Percentiles rank a stretch among this genome's conserved stretches.
These are phyloP conservation scores for Trachelus troglodyta DNA, from an alignment of 2,888 invertebrate genomes.

Conservation along the genomic window DNA sequence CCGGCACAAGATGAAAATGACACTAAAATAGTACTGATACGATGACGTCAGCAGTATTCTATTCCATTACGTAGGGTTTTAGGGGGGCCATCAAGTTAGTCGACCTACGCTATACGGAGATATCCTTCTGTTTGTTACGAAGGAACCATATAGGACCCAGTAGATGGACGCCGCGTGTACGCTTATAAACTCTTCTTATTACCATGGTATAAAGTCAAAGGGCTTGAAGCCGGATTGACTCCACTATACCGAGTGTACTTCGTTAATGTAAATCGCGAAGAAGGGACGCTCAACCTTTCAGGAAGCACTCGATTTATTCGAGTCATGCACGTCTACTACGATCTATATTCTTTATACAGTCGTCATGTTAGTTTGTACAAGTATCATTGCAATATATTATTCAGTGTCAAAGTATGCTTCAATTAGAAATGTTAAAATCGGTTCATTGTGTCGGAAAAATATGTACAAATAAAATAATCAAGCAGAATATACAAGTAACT, in stretches of 20 bases:
- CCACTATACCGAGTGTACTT: background rate
- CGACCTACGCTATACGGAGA: background rate
- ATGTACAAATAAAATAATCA: too few relatives aligned
- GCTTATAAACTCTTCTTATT: slow-evolving; percentile 5
- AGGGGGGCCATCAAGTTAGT: background rate
- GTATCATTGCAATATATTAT: background rate
- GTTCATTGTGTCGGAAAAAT: too few relatives aligned
- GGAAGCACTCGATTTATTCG: background rate
- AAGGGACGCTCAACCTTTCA: background rate
- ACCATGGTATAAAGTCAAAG: slow-evolving; percentile 5
- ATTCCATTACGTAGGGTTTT: background rate
- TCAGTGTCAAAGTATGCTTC: background rate
- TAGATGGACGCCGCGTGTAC: background rate
- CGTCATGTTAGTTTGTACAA: background rate
- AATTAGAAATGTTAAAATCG: background rate
- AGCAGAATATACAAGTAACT: too few relatives aligned
- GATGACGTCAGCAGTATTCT: background rate
- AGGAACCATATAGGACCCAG: background rate
- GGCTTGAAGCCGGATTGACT: background rate
- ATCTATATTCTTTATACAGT: background rate
- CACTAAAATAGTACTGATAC: background rate
- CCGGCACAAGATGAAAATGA: background rate
- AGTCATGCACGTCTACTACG: background rate
- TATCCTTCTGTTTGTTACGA: slow-evolving; percentile 2
- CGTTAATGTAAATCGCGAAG: background rate